Evolutionary conservation across 2,113 vertebrate species (phyloP).

Genomic region (Jaculus jaculus): DNA sequence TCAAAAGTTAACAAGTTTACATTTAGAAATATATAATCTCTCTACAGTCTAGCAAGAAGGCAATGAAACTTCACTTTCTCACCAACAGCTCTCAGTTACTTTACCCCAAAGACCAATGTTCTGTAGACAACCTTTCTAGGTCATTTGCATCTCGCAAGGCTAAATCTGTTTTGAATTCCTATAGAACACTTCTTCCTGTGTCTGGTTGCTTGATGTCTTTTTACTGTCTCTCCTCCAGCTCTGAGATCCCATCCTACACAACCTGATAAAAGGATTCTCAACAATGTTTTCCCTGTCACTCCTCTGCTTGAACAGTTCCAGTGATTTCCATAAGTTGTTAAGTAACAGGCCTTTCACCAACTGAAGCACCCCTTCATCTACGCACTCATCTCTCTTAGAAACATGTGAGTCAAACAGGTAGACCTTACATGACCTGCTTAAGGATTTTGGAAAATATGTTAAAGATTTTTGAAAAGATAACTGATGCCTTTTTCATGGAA

Average conservation of each 20-base stretch:
- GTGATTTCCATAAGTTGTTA: not conserved
- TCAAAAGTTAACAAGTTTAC: not conserved
- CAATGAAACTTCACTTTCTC: not conserved
- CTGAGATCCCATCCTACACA: constrained; percentile 12
- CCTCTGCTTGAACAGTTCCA: constrained; percentile 40
- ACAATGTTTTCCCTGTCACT: constrained; percentile 29
- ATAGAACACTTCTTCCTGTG: not conserved
- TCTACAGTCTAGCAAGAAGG: not conserved
- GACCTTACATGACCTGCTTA: not conserved
- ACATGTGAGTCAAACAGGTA: not conserved
- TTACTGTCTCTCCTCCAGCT: not conserved
- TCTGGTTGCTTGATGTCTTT: not conserved
- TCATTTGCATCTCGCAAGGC: not conserved
- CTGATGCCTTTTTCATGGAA: not conserved
- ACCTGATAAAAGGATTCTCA: constrained; percentile 24
- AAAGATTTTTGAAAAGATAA: not conserved
- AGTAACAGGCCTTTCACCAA: constrained; percentile 28
- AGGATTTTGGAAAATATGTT: not conserved
- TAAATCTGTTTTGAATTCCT: not conserved
- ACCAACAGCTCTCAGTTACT: not conserved
- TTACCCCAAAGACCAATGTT: not conserved
- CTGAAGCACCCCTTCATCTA: not conserved
- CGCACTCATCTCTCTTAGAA: not conserved
- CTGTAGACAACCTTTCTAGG: not conserved
- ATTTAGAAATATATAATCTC: constrained; percentile 30